phyloP scores from a whole-genome alignment of 2,888 invertebrate genomes.

The Chelonus formosanus region DNA sequence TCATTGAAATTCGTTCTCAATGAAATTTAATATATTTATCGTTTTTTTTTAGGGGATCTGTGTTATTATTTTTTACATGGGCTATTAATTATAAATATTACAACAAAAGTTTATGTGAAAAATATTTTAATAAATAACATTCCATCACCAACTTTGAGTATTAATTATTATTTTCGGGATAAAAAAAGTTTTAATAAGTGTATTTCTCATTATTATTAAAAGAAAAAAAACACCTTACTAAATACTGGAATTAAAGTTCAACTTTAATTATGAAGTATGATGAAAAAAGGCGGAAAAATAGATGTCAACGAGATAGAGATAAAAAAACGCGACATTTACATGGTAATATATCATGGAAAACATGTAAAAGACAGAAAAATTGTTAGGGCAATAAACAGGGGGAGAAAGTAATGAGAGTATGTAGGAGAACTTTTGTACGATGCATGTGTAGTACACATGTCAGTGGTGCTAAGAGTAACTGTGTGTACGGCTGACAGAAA shows the following conservation, averaged over 20 bases:
- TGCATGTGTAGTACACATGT: neutral
- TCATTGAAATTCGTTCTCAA: too few species aligned
- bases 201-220: too few species aligned
- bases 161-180: too few species aligned
- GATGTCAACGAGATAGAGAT: slow-evolving; percentile 21
- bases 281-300: slow-evolving; percentile 22
- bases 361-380: slow-evolving; percentile 4
- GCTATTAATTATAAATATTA: too few species aligned
- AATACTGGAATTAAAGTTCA: neutral
- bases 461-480: neutral
- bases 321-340: slow-evolving; percentile 27
- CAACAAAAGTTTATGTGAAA: too few species aligned
- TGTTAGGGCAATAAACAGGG: too few species aligned
- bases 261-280: neutral
- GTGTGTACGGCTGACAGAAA: slow-evolving; percentile 14
- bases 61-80: too few species aligned
- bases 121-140: too few species aligned
- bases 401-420: neutral
- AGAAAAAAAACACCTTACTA: neutral
- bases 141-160: too few species aligned
- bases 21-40: too few species aligned
- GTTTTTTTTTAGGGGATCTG: too few species aligned
- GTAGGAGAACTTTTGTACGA: neutral
- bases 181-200: too few species aligned
- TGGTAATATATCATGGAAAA: slow-evolving; percentile 15